phyloP scores from a whole-genome alignment of 2,797 vertebrate species.

The Xenopus petersii region DNA sequence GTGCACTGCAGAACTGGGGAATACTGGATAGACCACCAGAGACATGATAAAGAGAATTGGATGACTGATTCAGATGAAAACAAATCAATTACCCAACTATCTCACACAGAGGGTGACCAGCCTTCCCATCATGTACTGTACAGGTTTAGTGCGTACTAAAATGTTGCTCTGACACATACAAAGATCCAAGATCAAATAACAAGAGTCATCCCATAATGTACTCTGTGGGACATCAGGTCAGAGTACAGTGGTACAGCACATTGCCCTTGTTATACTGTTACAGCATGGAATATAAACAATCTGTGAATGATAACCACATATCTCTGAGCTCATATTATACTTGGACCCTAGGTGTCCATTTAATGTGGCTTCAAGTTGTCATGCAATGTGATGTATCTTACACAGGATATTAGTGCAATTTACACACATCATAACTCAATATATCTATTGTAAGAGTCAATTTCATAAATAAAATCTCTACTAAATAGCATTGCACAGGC shows the following conservation, averaged over 20 bases:
- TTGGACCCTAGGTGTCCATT: background rate
- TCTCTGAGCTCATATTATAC: background rate
- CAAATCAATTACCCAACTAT: too few species aligned
- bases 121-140: too few species aligned
- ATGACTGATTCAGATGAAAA: too few species aligned
- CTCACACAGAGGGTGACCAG: too few species aligned
- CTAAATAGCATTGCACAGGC: background rate
- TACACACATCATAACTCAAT: background rate
- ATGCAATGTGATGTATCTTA: background rate
- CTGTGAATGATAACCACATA: background rate
- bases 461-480: background rate
- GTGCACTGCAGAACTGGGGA: too few species aligned
- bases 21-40: too few species aligned
- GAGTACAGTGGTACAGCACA: background rate
- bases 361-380: background rate
- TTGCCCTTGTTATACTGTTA: background rate
- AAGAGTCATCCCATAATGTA: too few species aligned
- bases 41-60: too few species aligned
- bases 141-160: too few species aligned
- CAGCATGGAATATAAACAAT: background rate
- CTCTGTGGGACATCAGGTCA: too few species aligned
- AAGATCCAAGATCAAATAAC: too few species aligned
- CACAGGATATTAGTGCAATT: background rate
- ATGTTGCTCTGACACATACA: too few species aligned
- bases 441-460: background rate